Evolutionary conservation across 2,888 invertebrate species (phyloP).

Genomic region (Ephialtes manifestator): DNA sequence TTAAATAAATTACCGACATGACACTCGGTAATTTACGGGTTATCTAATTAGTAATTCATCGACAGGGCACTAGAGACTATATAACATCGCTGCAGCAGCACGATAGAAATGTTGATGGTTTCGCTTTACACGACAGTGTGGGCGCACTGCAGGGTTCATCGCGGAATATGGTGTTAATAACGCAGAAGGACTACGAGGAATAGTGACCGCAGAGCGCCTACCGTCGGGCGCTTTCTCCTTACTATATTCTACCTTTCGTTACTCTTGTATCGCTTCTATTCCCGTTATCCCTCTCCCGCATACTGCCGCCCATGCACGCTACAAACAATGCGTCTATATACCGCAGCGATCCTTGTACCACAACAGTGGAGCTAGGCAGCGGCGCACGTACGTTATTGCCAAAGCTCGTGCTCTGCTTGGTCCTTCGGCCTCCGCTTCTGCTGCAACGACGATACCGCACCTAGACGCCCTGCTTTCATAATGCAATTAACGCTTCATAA

Average conservation of each 20-base stretch:
- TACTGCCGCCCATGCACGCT: not conserved
- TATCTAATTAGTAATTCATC: not conserved
- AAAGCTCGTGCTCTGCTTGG: constrained; percentile 22
- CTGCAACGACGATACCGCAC: constrained; percentile 41
- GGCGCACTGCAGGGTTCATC: not conserved
- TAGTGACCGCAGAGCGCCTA: not conserved
- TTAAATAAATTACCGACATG: constrained; percentile 19
- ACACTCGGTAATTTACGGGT: not conserved
- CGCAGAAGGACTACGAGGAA: not conserved
- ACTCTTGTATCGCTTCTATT: constrained; percentile 3
- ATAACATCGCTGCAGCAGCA: not conserved
- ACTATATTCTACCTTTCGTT: not conserved
- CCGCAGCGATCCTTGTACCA: constrained; percentile 15
- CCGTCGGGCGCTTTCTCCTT: not conserved
- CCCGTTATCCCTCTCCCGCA: not conserved
- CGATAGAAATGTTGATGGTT: not conserved
- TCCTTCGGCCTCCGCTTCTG: constrained; percentile 22
- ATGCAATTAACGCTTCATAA: constrained; percentile 80
- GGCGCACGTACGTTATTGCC: constrained; percentile 20
- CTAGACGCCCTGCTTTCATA: constrained; percentile 66
- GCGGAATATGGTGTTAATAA: constrained; percentile 36
- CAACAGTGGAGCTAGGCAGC: not conserved
- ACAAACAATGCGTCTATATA: constrained; percentile 8
- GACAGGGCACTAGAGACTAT: not conserved
- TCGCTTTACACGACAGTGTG: not conserved